Percentiles rank a stretch among this genome's conserved stretches.
These are phyloP conservation scores for Leptinotarsa undecemlineata DNA, from an alignment of 1,140 invertebrate genomes.

Conservation along the genomic window DNA sequence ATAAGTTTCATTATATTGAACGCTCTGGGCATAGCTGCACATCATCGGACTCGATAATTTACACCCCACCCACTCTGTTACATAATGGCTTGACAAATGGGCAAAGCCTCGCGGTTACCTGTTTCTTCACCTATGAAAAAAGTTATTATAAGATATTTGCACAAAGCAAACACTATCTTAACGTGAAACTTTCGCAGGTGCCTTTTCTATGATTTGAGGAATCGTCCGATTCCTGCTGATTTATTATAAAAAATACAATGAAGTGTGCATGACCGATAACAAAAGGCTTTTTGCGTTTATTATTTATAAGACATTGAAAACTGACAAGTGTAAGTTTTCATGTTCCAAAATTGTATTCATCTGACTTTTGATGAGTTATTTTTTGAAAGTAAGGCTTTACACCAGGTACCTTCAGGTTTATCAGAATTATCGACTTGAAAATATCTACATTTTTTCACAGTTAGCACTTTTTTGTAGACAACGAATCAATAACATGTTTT, in stretches of 20 bases:
- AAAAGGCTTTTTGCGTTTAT: neutral
- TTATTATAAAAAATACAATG: conserved; percentile 1
- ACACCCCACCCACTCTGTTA: conserved; percentile 21
- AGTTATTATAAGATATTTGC: neutral
- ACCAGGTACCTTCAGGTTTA: too few species aligned
- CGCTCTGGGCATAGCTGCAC: conserved; percentile 22
- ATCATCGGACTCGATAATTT: conserved; percentile 22
- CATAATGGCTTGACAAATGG: conserved; percentile 19
- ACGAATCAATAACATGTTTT: too few species aligned
- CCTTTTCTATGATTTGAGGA: neutral
- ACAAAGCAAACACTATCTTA: neutral
- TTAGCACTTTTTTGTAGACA: too few species aligned
- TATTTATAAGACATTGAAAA: neutral
- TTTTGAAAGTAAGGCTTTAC: too few species aligned
- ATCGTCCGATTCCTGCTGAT: neutral
- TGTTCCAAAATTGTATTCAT: too few species aligned
- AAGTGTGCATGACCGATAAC: neutral
- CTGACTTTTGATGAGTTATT: too few species aligned
- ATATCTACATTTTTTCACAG: too few species aligned
- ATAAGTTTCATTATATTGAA: conserved; percentile 14
- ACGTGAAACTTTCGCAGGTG: neutral
- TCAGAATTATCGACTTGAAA: too few species aligned
- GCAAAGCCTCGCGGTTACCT: neutral
- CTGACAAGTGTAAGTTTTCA: neutral
- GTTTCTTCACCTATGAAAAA: neutral